Percentiles rank a stretch among this genome's conserved stretches.
Evolutionary conservation across 1,140 invertebrate species (phyloP).

Genomic region (Drosophila hydei): DNA sequence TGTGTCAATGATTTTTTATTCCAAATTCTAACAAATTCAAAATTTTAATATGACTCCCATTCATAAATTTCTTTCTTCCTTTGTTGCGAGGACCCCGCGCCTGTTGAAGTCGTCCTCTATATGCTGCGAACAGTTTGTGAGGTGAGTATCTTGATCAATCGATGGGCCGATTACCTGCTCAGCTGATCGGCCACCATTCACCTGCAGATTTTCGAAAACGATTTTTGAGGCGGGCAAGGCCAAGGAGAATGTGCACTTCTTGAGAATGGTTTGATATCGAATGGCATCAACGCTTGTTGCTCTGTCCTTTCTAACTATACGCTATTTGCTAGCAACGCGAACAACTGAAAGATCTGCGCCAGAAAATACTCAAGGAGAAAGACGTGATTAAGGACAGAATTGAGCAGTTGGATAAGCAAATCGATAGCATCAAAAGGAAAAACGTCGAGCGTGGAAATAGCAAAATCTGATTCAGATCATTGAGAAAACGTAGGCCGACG

Average conservation of each 20-base stretch:
- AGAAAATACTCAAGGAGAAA: conserved; percentile 49
- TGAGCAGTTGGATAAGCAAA: conserved; percentile 43
- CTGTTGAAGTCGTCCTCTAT: conserved; percentile 14
- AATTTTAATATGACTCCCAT: conserved; percentile 8
- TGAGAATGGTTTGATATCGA: conserved; percentile 47
- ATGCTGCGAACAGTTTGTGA: conserved; percentile 14
- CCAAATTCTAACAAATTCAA: conserved; percentile 22
- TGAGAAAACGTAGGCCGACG: too few species aligned
- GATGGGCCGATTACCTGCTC: not conserved
- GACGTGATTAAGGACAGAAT: conserved; percentile 37
- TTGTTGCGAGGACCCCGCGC: not conserved
- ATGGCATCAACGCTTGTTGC: not conserved
- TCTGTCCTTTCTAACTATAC: not conserved
- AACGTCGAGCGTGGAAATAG: conserved; percentile 7
- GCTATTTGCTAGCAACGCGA: conserved; percentile 52
- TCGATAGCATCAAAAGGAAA: conserved; percentile 34
- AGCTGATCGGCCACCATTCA: not conserved
- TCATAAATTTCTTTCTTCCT: not conserved
- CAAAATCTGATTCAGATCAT: too few species aligned
- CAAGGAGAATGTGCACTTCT: conserved; percentile 45
- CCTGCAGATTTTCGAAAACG: conserved; percentile 21
- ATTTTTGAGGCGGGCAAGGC: conserved; percentile 1
- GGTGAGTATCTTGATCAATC: conserved; percentile 11
- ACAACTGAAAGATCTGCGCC: conserved; percentile 44
- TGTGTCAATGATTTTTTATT: not conserved